A percentile compares a stretch with the other conserved stretches of the same genome.
phyloP scores from a whole-genome alignment of 1,140 invertebrate genomes.

The Bombus superbus region DNA sequence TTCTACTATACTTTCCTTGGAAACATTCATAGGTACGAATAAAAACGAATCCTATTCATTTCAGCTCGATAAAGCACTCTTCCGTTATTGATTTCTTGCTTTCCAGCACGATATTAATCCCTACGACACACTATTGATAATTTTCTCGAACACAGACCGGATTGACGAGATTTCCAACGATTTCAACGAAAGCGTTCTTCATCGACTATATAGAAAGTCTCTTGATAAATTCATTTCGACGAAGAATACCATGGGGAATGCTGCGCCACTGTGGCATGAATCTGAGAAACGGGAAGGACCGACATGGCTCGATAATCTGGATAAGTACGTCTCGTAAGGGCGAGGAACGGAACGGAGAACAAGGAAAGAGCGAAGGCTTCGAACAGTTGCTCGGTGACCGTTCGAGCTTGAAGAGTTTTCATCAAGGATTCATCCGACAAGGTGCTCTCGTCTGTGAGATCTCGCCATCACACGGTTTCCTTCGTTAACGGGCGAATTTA shows the following conservation, averaged over 20 bases:
- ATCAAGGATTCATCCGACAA: constrained; percentile 12
- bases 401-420: constrained; percentile 38
- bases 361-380: constrained; percentile 25
- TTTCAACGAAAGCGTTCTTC: neutral
- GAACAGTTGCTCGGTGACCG: constrained; percentile 26
- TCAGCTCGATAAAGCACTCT: neutral
- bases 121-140: neutral
- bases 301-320: constrained; percentile 70
- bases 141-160: neutral
- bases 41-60: neutral
- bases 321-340: constrained; percentile 57
- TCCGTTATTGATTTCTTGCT: neutral
- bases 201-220: neutral
- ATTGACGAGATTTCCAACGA: neutral
- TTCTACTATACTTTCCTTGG: neutral
- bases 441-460: constrained; percentile 21
- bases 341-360: constrained; percentile 10
- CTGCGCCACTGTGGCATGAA: constrained; percentile 15
- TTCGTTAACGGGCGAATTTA: constrained; percentile 64
- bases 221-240: neutral
- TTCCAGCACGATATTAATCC: neutral
- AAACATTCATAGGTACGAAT: neutral
- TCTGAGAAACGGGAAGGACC: constrained; percentile 42
- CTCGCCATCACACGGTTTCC: constrained; percentile 48
- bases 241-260: neutral